Conservation (phyloP, 1,140 invertebrate species). For the Nymphalis io region DNA sequence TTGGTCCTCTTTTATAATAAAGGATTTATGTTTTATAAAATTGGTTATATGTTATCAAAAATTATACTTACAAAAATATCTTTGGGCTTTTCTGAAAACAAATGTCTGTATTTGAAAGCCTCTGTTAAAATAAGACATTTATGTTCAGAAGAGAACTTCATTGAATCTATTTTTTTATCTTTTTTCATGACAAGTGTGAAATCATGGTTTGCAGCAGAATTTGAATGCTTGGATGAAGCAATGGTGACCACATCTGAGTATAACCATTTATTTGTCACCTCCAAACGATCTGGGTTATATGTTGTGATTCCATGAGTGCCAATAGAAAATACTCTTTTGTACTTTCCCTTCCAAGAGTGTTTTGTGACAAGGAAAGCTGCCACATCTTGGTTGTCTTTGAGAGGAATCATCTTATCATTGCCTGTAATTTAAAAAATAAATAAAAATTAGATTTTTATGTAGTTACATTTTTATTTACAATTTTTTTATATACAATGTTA, state of each 20-base stretch:
- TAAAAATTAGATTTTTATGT: conserved; percentile 2
- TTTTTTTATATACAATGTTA: background rate
- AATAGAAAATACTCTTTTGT: conserved; percentile 98
- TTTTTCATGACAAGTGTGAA: conserved; percentile 94
- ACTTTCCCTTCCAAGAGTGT: conserved; percentile 98
- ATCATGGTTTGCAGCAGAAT: conserved; percentile 82
- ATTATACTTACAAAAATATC: conserved; percentile 84
- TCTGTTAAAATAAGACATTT: conserved; percentile 95
- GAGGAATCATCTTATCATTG: conserved; percentile 88
- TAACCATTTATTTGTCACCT: conserved; percentile 96
- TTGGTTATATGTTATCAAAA: background rate
- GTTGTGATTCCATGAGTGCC: conserved; percentile 97
- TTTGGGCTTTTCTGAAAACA: conserved; percentile 90
- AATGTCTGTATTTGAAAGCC: conserved; percentile 89
- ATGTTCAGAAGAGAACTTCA: conserved; percentile 99
- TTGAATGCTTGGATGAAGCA: conserved; percentile 83
- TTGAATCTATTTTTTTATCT: conserved; percentile 94
- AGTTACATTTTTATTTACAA: too few species aligned
- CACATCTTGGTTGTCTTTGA: conserved; percentile 94
- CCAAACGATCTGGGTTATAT: conserved; percentile 96
- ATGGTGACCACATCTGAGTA: conserved; percentile 92
- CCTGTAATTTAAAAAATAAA: conserved; percentile 52
- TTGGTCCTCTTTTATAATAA: background rate
- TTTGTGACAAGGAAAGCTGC: conserved; percentile 97
- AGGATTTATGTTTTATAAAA: background rate